Base-by-base conservation (phyloP, 2,888 invertebrate genomes). In the Ophion ventricosus region DNA sequence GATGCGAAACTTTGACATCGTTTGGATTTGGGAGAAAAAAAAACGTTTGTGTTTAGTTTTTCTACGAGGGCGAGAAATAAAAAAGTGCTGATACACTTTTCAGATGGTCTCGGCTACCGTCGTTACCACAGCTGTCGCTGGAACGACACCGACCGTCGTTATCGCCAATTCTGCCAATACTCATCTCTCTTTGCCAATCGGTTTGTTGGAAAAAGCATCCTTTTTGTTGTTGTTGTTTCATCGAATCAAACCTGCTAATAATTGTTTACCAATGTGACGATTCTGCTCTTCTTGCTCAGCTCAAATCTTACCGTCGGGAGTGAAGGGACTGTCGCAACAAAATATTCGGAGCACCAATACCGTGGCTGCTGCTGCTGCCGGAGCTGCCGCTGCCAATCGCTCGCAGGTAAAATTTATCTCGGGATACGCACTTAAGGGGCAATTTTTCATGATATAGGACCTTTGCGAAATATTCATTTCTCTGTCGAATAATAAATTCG, bases 131-230 rank as follows among this genome's bases (percentile, higher is more conserved):
- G 91, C 93, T 78, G 90, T 92, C 76, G 91, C 93, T 84, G 92
- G 92, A 83, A 92, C 89, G 67, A 92, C 91, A 63, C 92, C 93
- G 54, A 93, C 93, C 67, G 93, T 93, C 87, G 93, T 94, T 82
- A 92, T 93, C 87, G 92, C 93, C 79, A 94, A 93, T 92, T 91
- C 93, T 91, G 91, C 93, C 88, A 93, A 92, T 92, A 91, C 93
- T 91, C 93, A 93, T 88, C 91, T 93, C 82, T 93, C 93, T 86
- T 90, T 93, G 88, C 93, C 93, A 89, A 93, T 93, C 86, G 93
- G 93, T 93, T 89, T 87, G 90, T 82, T n/a, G n/a, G 26, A 61
- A 61, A 80, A 11, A 3, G 67, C 26, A 20, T 17, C 8, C 14
- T 54, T 59, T 29, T 26, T 0, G 3, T 59, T 23, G 20, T 17